Base-by-base conservation (phyloP, 37 sponge, comb jelly and placozoan species). In the Bolinopsis microptera region DNA sequence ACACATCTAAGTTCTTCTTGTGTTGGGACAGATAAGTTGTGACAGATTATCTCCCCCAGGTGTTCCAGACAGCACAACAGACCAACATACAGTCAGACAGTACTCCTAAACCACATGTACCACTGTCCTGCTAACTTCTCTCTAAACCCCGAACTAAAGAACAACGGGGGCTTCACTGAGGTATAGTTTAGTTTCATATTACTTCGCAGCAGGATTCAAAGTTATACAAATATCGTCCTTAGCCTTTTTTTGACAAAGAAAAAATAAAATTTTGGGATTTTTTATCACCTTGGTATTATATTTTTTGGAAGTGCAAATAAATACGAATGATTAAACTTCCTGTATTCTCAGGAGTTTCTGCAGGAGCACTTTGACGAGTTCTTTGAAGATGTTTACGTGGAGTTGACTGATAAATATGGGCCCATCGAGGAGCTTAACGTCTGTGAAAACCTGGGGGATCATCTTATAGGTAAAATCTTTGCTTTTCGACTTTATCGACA, bases 61-160 rank as follows among this genome's bases (percentile, higher is more conserved):
- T 86, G 90, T 34, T 86, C 90, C 48, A 38, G 90, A 40, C 90
- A 86, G 90, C 90, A 86, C 90, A 86, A 86, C 90, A 86, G 90
- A 41, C 90, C 90, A 30, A 86, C 90, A 0, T 86, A 86, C 90
- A 86, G 90, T 27, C 90, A 86, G 61, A 86, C 90, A 38, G 90
- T 86, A 0, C 90, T 86, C 1, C 90, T 86, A 0, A 86, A 86
- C 31, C 90, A 86, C 90, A 86, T 86, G 90, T 86, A 86, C 90
- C 90, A 41, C 61, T 36, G 90, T 41, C 90, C 90, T n/a, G 41
- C 90, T 41, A 86, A 86, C 31, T 24, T 22, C 61, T 28, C 90
- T 26, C 48, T 86, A 0, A 86, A 86, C 22, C 41, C 90, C 26
- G 90, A 41, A 24, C 34, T 41, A 1, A 39, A 86, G 90, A n/a